Evolutionary conservation across 2,888 invertebrate species (phyloP).

Genomic region (Drosophila kambysellisi): DNA sequence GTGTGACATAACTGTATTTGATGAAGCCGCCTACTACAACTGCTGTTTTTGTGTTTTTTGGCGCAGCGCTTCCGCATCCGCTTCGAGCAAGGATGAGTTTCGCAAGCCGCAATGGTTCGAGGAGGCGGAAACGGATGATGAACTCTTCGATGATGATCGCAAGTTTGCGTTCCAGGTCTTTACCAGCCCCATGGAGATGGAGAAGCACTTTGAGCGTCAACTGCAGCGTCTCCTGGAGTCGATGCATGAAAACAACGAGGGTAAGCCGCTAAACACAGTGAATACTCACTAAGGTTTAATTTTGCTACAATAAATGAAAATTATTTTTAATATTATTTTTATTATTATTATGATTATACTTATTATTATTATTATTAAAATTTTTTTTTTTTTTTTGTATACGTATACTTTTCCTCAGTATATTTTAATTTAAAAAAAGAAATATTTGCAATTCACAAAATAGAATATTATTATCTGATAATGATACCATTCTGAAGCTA

Average conservation of each 20-base stretch:
- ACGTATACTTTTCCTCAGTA: too few relatives aligned
- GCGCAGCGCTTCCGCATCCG: slow-evolving; percentile 58
- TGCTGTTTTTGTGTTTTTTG: not conserved
- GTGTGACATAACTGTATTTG: slow-evolving; percentile 19
- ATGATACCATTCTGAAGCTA: not conserved
- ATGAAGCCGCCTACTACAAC: not conserved
- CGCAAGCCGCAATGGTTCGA: slow-evolving; percentile 85
- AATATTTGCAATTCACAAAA: too few relatives aligned
- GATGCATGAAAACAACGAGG: slow-evolving; percentile 84
- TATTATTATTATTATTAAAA: too few relatives aligned
- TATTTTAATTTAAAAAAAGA: too few relatives aligned
- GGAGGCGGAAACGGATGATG: slow-evolving; percentile 85
- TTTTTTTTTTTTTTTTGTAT: too few relatives aligned
- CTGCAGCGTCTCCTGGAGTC: slow-evolving; percentile 87
- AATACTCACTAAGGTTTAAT: not conserved
- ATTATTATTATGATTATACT: too few relatives aligned
- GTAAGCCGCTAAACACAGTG: slow-evolving; percentile 42
- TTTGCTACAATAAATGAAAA: too few relatives aligned
- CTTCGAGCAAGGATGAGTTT: slow-evolving; percentile 83
- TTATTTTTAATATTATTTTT: too few relatives aligned
- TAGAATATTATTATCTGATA: too few relatives aligned
- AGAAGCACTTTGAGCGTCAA: slow-evolving; percentile 87
- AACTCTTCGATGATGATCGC: slow-evolving; percentile 84
- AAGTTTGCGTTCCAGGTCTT: slow-evolving; percentile 86
- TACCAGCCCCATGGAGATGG: slow-evolving; percentile 87